Evolutionary conservation across 1,140 invertebrate genomes (phyloP), one percentile per base, ranked within the genome.

Genomic region (Leptinotarsa defecta): DNA sequence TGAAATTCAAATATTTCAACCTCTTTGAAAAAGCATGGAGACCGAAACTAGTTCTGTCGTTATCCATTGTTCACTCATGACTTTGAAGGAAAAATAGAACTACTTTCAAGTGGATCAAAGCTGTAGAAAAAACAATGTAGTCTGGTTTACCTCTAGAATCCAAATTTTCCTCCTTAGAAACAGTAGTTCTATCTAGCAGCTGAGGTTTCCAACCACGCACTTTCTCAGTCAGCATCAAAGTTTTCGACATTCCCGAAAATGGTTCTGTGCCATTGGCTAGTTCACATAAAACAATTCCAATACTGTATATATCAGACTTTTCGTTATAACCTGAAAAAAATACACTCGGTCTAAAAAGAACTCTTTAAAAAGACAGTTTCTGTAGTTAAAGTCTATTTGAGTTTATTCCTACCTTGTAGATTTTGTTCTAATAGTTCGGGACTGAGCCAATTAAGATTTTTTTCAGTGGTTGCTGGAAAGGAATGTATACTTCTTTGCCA

Each of bases 341-440:
- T 43, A 43, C 34, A 43, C 34, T 43, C 34, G 2, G 8, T 11
- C 8, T 43, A 1, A 11, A 11, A 43, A 43, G 8, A 43, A 43
- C 8, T 43, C 34, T 11, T 43, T 11, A 43, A 11, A 43, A 43
- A 43, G 8, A 11, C 6, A 43, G 8, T 43, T 43, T 43, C 11
- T 43, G 34, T 43, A 43, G 34, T 43, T 2, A 11, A 43, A 43
- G 34, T 43, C 34, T 43, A 43, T 43, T 43, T 24, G 1, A 24
- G 24, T 57, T 57, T 27, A 13, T 43, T 68, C n/a, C 72, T 79
- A 83, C 83, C 84, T 77, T 81, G 88, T 73, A 97, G 86, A 88
- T 97, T 96, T 91, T 96, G 95, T 87, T 95, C 92, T 24, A 97
- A 86, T n/a, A 97, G 85, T 87, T 98, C 96, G 20, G 96, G 96